Evolutionary conservation across 1,140 invertebrate genomes (phyloP).

Genomic region (Araneus ventricosus): DNA sequence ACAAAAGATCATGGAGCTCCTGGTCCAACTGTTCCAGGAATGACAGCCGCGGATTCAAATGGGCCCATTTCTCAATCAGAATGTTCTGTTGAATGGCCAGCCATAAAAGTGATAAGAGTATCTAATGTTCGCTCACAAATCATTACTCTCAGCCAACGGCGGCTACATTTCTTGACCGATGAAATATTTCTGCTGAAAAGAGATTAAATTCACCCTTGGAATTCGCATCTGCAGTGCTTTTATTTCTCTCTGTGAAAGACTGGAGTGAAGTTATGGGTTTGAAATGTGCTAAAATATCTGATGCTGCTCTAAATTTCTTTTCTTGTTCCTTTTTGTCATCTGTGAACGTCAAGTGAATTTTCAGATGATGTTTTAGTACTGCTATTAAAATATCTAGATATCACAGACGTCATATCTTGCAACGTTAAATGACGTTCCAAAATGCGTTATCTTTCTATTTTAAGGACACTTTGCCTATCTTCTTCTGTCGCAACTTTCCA

Average conservation of each 20-base stretch:
- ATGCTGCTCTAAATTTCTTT: no score
- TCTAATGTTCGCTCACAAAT: neutral
- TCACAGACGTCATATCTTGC: no score
- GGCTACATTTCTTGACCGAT: neutral
- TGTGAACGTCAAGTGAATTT: no score
- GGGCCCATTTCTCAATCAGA: neutral
- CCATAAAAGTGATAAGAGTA: slow-evolving; percentile 16
- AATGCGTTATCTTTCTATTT: no score
- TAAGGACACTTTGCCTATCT: no score
- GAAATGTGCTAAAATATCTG: no score
- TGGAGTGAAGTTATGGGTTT: no score
- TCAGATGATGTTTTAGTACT: no score
- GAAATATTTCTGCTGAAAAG: neutral
- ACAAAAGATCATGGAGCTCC: neutral
- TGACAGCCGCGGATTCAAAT: neutral
- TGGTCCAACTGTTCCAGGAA: neutral
- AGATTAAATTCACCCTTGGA: neutral
- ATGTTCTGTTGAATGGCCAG: slow-evolving; percentile 4
- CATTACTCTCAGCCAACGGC: neutral
- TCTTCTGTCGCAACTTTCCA: no score
- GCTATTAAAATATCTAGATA: no score
- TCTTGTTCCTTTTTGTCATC: no score
- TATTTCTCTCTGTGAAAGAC: neutral
- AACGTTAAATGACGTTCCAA: no score
- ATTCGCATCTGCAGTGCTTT: neutral